Conservation (phyloP, 2,888 invertebrate species). For the Oegoconia quadripuncta region DNA sequence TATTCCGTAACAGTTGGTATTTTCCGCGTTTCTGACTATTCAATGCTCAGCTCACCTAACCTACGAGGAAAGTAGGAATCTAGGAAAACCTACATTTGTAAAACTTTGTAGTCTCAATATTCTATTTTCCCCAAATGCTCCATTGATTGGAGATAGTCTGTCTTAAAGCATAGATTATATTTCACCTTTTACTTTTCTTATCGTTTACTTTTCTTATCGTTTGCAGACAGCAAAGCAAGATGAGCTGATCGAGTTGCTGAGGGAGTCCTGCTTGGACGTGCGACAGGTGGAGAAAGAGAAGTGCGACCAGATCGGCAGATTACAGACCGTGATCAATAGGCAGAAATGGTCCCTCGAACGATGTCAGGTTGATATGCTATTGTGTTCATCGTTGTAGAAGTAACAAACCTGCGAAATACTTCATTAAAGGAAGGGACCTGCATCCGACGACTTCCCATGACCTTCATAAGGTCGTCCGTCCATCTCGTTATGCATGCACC, state of each 20-base stretch:
- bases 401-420: background rate
- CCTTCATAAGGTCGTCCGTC: background rate
- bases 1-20: too few species aligned
- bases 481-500: background rate
- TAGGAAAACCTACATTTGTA: too few species aligned
- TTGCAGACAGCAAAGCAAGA: slow-evolving; percentile 64
- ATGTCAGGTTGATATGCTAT: slow-evolving; percentile 42
- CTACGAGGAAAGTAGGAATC: too few species aligned
- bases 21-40: too few species aligned
- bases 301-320: slow-evolving; percentile 36
- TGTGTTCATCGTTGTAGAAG: background rate
- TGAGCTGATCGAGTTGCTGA: slow-evolving; percentile 53
- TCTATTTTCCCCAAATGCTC: too few species aligned
- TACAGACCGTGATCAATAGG: slow-evolving; percentile 41
- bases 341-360: slow-evolving; percentile 49
- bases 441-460: background rate
- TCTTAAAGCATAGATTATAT: too few species aligned
- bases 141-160: too few species aligned
- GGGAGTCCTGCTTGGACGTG: slow-evolving; percentile 51
- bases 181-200: background rate
- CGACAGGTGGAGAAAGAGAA: slow-evolving; percentile 48
- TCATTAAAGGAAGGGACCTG: background rate
- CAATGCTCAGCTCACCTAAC: too few species aligned
- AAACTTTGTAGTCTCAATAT: too few species aligned
- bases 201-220: background rate